These are phyloP conservation scores for Myripristis jacobus DNA, from an alignment of 2,797 vertebrate species.

Conservation along the genomic window DNA sequence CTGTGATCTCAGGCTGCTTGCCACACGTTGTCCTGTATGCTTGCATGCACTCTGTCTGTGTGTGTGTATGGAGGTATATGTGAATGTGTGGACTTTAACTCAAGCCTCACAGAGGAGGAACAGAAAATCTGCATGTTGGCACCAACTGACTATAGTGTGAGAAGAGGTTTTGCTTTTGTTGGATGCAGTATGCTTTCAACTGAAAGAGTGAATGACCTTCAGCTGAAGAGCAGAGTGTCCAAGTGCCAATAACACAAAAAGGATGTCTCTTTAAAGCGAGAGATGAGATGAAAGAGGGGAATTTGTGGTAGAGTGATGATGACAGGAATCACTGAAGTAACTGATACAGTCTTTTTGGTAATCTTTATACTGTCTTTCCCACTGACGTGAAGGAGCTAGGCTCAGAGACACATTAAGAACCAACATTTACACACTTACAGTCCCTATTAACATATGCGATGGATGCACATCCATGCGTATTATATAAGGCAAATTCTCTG, in stretches of 20 bases:
- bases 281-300: conserved; percentile 13
- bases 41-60: conserved; percentile 15
- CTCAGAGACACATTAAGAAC: not conserved
- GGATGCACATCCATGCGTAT: not conserved
- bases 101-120: conserved; percentile 2
- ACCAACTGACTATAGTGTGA: conserved; percentile 8
- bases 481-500: not conserved
- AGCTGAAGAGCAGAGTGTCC: conserved; percentile 26
- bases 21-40: conserved; percentile 1
- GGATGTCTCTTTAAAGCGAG: conserved; percentile 13
- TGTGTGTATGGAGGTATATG: conserved; percentile 2
- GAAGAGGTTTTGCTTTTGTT: conserved; percentile 9
- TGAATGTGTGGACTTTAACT: conserved; percentile 16
- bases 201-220: conserved; percentile 46
- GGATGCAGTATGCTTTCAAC: conserved; percentile 7
- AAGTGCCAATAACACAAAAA: conserved; percentile 11
- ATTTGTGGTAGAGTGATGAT: conserved; percentile 36
- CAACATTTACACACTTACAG: not conserved
- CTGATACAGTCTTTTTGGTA: conserved; percentile 41
- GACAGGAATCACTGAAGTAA: conserved; percentile 40
- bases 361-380: conserved; percentile 40
- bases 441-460: not conserved
- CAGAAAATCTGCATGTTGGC: conserved; percentile 40
- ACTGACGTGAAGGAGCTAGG: conserved; percentile 1
- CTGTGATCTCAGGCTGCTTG: conserved; percentile 10